Conservation (phyloP, 2,797 vertebrate genomes). For the Rhincodon typus region DNA sequence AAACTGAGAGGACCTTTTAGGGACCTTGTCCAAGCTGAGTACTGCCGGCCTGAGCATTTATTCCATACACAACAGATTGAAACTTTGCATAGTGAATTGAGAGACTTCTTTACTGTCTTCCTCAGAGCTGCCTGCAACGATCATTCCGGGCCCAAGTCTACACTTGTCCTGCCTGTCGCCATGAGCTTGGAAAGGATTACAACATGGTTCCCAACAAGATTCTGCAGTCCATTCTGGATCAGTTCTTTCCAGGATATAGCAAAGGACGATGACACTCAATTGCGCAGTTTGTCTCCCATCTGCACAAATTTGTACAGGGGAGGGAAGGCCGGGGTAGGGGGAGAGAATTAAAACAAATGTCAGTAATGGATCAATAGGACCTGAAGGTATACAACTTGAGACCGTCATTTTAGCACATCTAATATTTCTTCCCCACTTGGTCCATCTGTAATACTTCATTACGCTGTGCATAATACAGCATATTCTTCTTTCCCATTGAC, state of each 20-base stretch:
- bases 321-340: constrained; percentile 42
- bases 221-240: constrained; percentile 88
- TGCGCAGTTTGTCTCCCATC: constrained; percentile 43
- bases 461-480: constrained; percentile 4
- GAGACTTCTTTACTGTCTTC: neutral
- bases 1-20: neutral
- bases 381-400: constrained; percentile 53
- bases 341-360: constrained; percentile 41
- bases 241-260: constrained; percentile 98
- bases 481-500: constrained; percentile 1
- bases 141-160: constrained; percentile 93
- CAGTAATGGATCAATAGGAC: constrained; percentile 55
- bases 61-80: neutral
- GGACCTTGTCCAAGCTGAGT: too few relatives aligned
- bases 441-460: constrained; percentile 36
- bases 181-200: constrained; percentile 90
- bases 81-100: neutral
- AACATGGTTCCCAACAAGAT: constrained; percentile 85
- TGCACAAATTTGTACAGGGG: constrained; percentile 52
- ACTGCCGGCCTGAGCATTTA: neutral
- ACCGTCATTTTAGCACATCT: constrained; percentile 61
- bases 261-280: constrained; percentile 86
- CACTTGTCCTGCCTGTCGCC: constrained; percentile 91
- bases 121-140: constrained; percentile 89
- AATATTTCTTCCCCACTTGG: constrained; percentile 32